Evolutionary conservation across 2,797 vertebrate species (phyloP).

Genomic region (Neosilurus hyrtlii): DNA sequence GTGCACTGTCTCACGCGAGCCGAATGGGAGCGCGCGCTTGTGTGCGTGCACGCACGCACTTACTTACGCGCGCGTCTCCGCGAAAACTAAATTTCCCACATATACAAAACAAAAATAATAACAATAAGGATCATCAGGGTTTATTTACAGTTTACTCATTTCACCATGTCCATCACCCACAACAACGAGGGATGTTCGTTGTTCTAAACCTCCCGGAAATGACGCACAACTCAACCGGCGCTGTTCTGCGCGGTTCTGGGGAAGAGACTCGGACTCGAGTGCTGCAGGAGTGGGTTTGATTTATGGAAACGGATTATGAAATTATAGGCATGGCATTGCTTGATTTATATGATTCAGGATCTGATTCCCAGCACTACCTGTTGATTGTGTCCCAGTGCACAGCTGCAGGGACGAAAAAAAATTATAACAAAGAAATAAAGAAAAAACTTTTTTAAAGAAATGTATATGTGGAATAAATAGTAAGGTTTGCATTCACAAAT

Average conservation of each 20-base stretch:
- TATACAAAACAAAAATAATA: too few relatives aligned
- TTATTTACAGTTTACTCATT: background rate
- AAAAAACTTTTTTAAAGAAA: background rate
- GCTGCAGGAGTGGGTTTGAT: background rate
- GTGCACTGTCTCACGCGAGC: background rate
- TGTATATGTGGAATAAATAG: too few relatives aligned
- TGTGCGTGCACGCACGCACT: too few relatives aligned
- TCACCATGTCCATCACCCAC: background rate
- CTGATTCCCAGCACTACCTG: background rate
- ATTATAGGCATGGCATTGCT: too few relatives aligned
- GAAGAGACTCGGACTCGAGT: too few relatives aligned
- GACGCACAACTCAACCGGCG: background rate
- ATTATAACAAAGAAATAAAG: too few relatives aligned
- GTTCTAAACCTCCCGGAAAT: background rate
- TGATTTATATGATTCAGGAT: background rate
- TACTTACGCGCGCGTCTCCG: background rate
- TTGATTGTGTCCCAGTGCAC: slow-evolving; percentile 17
- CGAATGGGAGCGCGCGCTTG: background rate
- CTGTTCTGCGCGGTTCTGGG: background rate
- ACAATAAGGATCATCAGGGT: too few relatives aligned
- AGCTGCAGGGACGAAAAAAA: background rate
- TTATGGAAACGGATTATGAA: background rate
- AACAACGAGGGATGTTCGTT: background rate
- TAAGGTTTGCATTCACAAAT: background rate
- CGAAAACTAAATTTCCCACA: background rate